Conservation (phyloP, 2,113 vertebrate genomes). For the Rhineura floridana region DNA sequence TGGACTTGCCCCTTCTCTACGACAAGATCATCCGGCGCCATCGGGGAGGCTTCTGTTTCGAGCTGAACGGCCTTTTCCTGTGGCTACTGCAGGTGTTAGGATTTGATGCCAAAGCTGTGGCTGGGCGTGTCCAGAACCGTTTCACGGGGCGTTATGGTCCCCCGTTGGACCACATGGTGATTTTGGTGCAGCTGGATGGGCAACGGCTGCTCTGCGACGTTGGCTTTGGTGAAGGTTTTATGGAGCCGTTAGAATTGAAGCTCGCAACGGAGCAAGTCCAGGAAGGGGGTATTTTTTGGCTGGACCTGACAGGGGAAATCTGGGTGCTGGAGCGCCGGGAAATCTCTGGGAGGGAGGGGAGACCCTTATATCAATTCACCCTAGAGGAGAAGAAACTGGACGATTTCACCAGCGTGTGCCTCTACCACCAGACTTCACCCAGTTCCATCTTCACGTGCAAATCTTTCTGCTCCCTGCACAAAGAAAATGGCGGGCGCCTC, state of each 20-base stretch:
- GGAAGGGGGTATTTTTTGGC: constrained; percentile 69
- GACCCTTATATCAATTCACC: constrained; percentile 77
- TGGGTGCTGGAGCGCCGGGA: constrained; percentile 66
- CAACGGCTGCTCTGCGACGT: constrained; percentile 78
- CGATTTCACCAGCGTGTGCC: constrained; percentile 76
- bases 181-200: constrained; percentile 69
- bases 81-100: constrained; percentile 76
- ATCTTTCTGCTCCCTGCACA: constrained; percentile 73
- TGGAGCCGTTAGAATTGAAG: constrained; percentile 72
- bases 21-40: constrained; percentile 75
- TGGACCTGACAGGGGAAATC: constrained; percentile 41
- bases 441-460: constrained; percentile 43
- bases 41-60: constrained; percentile 78
- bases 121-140: constrained; percentile 67
- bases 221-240: constrained; percentile 66
- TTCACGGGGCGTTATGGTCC: constrained; percentile 67
- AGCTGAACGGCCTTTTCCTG: constrained; percentile 78
- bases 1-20: constrained; percentile 64
- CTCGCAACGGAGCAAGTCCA: constrained; percentile 64
- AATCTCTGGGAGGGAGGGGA: constrained; percentile 17
- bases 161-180: constrained; percentile 74
- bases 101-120: constrained; percentile 66
- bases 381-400: constrained; percentile 64
- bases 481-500: constrained; percentile 61
- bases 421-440: constrained; percentile 78